Evolutionary conservation across 2,888 invertebrate species (phyloP), one percentile per base, ranked within the genome.

Genomic region (Liodrosophila aerea): DNA sequence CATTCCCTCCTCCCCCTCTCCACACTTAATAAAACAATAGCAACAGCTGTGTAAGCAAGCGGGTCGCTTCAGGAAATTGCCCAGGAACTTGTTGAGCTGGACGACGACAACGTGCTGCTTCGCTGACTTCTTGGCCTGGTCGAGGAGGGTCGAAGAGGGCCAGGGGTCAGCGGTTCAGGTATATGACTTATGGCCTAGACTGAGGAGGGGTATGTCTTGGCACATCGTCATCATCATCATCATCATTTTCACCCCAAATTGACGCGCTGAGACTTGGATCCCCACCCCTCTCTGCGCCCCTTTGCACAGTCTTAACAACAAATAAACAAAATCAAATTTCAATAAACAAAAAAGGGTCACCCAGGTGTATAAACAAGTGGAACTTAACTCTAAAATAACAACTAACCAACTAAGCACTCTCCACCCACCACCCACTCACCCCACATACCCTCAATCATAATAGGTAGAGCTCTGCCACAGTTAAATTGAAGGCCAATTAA

Each of bases 81-180:
- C 37, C 37, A 75, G 71, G 64, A 81, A 81, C 81, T 78, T 78
- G 78, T 78, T 78, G 78, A 83, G 76, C 83, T 83, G 80, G 71
- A 68, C 76, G 71, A 47, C 54, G 68, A 30, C 37, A 27, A 43
- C 72, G 75, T 78, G 64, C 76, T 71, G 78, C 78, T 74, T 83
- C 52, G 67, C 60, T 84, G 84, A 72, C 69, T 84, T 68, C 66
- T 65, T 53, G 27, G 57, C 18, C 51, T 50, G 46, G 34, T 12
- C 39, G 27, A 31, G 51, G 12, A 1, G 18, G 18, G 0, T n/a
- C n/a, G n/a, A n/a, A n/a, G 27, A 34, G 30, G 18, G 46, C 30
- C 41, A 27, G 5, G 37, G 56, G 51, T 39, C 43, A 9, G 27
- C 11, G 47, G n/a, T 22, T 11, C 11, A 2, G 8, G 16, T n/a